A percentile compares a stretch with the other conserved stretches of the same genome.
Conservation (phyloP, 1,140 invertebrate species). For the Spodoptera litura region DNA sequence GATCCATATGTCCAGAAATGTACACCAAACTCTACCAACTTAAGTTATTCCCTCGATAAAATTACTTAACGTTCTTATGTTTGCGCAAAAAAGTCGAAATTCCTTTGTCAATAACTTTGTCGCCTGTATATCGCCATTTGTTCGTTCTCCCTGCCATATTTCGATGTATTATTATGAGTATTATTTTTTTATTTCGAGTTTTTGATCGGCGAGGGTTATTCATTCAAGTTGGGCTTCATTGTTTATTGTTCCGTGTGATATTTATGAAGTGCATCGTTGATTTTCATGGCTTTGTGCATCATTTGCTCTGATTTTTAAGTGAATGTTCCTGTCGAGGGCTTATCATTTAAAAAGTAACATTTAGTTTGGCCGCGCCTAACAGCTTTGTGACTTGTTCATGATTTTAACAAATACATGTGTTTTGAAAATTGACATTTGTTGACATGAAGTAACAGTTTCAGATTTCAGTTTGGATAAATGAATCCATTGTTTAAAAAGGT, state of each 20-base stretch:
- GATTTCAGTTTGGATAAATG: too few species aligned
- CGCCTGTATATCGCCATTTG: background rate
- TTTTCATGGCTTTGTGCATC: slow-evolving; percentile 37
- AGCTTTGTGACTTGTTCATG: too few species aligned
- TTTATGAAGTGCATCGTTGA: slow-evolving; percentile 44
- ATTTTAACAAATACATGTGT: background rate
- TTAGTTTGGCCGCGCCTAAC: background rate
- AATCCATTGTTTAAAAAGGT: too few species aligned
- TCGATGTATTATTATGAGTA: slow-evolving; percentile 44
- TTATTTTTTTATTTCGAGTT: slow-evolving; percentile 29
- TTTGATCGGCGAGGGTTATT: slow-evolving; percentile 28
- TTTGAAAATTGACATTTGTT: background rate
- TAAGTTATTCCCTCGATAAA: background rate
- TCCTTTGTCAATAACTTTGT: background rate
- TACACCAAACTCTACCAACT: slow-evolving; percentile 16
- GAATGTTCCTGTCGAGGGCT: background rate
- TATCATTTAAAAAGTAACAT: background rate
- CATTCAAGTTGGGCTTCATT: slow-evolving; percentile 25
- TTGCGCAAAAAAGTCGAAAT: background rate
- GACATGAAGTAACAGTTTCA: background rate
- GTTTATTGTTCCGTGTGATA: slow-evolving; percentile 36
- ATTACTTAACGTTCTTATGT: background rate
- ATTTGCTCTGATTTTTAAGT: slow-evolving; percentile 23
- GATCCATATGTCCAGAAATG: slow-evolving; percentile 46
- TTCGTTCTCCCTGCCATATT: slow-evolving; percentile 26